A percentile compares a stretch with the other conserved stretches of the same genome.
These are phyloP conservation scores for Chionodraco myersi DNA, from an alignment of 2,113 vertebrate genomes.

Conservation along the genomic window DNA sequence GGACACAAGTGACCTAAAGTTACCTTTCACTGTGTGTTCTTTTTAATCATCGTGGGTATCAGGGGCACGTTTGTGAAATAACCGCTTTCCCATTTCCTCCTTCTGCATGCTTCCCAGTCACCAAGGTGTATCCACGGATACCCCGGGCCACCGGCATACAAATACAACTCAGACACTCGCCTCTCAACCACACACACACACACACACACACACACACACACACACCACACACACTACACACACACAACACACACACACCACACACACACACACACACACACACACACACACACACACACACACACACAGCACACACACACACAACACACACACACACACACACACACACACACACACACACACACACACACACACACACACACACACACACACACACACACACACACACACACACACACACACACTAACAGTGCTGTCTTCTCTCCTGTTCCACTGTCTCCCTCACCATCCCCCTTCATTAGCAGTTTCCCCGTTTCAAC, in stretches of 20 bases:
- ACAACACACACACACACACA: constrained; percentile 35
- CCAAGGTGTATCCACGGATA: constrained; percentile 93
- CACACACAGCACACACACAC: constrained; percentile 27
- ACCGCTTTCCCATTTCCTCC: constrained; percentile 84
- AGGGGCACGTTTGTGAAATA: constrained; percentile 78
- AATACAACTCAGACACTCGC: constrained; percentile 84
- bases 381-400: constrained; percentile 35
- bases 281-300: constrained; percentile 44
- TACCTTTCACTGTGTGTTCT: constrained; percentile 68
- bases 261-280: constrained; percentile 34
- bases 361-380: constrained; percentile 39
- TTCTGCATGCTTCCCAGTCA: constrained; percentile 89
- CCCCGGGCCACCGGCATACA: constrained; percentile 87
- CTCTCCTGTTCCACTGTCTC: constrained; percentile 65
- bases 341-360: constrained; percentile 26
- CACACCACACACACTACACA: no score
- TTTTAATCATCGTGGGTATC: constrained; percentile 80
- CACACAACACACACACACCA: constrained; percentile 27
- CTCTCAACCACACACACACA: constrained; percentile 65
- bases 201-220: no score
- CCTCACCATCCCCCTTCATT: constrained; percentile 62
- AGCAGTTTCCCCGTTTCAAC: constrained; percentile 81
- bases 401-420: constrained; percentile 41
- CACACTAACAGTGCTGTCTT: constrained; percentile 51
- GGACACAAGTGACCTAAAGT: constrained; percentile 72